These are phyloP conservation scores for Otocyon megalotis DNA, from an alignment of 2,113 vertebrate species.

Conservation along the genomic window DNA sequence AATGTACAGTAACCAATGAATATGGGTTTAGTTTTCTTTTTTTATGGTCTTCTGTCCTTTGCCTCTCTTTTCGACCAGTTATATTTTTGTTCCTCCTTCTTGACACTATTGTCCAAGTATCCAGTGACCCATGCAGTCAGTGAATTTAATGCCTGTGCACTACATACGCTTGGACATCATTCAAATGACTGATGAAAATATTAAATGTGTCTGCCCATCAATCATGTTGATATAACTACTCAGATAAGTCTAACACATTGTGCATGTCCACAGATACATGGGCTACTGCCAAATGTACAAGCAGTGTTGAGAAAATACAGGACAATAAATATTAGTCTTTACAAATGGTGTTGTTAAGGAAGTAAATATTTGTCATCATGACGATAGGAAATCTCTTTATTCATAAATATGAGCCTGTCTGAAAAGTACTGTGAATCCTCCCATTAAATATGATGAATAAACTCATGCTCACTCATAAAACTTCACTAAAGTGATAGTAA, in stretches of 20 bases:
- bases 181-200: conserved; percentile 31
- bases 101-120: background rate
- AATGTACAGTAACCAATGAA: background rate
- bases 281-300: background rate
- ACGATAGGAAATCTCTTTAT: background rate
- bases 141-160: background rate
- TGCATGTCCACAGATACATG: background rate
- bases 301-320: background rate
- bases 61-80: background rate
- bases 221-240: background rate
- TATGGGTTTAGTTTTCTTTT: background rate
- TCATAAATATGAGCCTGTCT: background rate
- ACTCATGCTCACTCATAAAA: conserved; percentile 6
- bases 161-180: background rate
- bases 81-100: conserved; percentile 26
- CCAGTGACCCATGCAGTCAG: background rate
- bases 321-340: conserved; percentile 25
- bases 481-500: background rate
- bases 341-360: background rate
- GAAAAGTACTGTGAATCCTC: background rate
- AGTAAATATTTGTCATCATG: background rate
- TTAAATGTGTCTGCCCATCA: background rate
- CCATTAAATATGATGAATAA: background rate
- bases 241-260: conserved; percentile 31
- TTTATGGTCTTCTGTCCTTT: background rate